Base-by-base conservation (phyloP, 2,797 vertebrate species). In the Protosalanx chinensis region DNA sequence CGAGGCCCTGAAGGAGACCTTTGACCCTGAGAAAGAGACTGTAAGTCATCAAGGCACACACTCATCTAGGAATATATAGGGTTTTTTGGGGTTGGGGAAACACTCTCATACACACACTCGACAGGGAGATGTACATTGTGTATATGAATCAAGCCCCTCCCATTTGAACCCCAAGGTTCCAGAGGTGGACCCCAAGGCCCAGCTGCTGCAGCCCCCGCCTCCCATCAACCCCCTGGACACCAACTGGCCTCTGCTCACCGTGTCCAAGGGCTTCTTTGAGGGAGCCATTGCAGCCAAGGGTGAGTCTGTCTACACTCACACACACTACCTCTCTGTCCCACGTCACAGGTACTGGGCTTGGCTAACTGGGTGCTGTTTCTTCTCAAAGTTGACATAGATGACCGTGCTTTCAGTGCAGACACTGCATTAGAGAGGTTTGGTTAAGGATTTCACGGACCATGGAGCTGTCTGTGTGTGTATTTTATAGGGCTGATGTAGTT, bases 191-290 rank as follows among this genome's bases (percentile, higher is more conserved):
- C 90, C 91, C 12, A 88, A 95, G 0, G 97, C 97, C 18, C 93
- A 94, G 81, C 86, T 98, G 76, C 92, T 98, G 75, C 94, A 98
- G 91, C 97, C 97, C 0, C 93, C 95, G 53, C 95, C 96, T 23
- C 96, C 96, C 72, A 92, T 98, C 82, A 96, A 98, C 93, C 97
- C 97, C 1, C 87, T 98, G 85, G 97, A 98, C 85, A 98, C 97
- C 72, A 98, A 98, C 85, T 98, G 97, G 97, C 97, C 97, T 0
- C 86, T 98, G 84, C 85, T 98, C 71, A 98, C 97, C 0, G 95
- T 98, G 23, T 97, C 97, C 72, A 98, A 97, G 87, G 97, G 97
- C 64, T 98, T 98, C 93, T 98, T 98, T 0, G 96, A 98, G 81
- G 96, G 97, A 70, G 93, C 91, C 57, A 98, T 98, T 46, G 88